phyloP scores from a whole-genome alignment of 2,113 vertebrate species.

The Zosterops lateralis region DNA sequence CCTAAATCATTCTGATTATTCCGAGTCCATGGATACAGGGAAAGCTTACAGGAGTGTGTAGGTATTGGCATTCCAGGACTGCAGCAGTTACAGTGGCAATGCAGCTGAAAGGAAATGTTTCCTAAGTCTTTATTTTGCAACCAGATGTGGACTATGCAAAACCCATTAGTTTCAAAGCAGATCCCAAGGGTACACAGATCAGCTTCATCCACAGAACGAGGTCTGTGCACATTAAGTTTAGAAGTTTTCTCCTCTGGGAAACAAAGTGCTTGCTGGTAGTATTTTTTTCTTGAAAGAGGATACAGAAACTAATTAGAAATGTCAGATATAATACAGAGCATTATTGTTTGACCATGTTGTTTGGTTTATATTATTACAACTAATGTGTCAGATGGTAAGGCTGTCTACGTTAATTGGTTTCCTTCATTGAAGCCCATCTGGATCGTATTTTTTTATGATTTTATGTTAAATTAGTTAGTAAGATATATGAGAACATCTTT shows the following conservation, averaged over 20 bases:
- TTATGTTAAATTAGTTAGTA: conserved; percentile 62
- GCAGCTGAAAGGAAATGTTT: conserved; percentile 38
- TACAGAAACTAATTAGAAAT: conserved; percentile 62
- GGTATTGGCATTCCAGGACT: background rate
- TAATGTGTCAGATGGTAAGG: conserved; percentile 64
- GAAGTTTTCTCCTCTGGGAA: conserved; percentile 46
- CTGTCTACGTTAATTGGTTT: conserved; percentile 64
- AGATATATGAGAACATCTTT: conserved; percentile 64
- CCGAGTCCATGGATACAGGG: background rate
- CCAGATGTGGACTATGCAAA: conserved; percentile 58
- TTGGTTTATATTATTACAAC: conserved; percentile 67
- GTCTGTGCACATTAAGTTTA: background rate
- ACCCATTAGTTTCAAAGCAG: conserved; percentile 41
- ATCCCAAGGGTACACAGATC: conserved; percentile 18
- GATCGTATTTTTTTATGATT: conserved; percentile 67
- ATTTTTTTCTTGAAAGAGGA: conserved; percentile 41
- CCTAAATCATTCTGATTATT: background rate
- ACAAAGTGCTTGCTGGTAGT: conserved; percentile 21
- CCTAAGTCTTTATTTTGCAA: conserved; percentile 49
- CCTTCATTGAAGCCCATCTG: conserved; percentile 64
- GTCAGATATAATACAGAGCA: conserved; percentile 38
- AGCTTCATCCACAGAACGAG: background rate
- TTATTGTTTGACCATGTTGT: conserved; percentile 56
- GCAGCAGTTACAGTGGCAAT: background rate
- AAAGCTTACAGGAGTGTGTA: background rate